Percentiles rank a stretch among this genome's conserved stretches.
phyloP scores from a whole-genome alignment of 2,113 vertebrate species.

The human (Homo sapiens) region DNA sequence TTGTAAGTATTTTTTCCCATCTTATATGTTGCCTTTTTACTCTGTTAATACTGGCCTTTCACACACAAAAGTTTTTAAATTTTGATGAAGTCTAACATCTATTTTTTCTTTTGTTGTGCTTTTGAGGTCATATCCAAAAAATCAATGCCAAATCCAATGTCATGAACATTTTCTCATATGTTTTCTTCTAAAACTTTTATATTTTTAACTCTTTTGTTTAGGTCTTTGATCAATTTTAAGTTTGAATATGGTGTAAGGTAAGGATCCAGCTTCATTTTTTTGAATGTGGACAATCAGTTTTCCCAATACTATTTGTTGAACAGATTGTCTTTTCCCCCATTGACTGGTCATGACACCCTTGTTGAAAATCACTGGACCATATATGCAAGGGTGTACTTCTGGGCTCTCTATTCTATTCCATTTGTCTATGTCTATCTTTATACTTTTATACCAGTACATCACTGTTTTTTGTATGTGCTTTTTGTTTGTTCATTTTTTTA shows the following conservation, averaged over 20 bases:
- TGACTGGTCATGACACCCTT: not conserved
- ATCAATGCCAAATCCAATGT: not conserved
- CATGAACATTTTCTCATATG: not conserved
- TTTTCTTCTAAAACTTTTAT: not conserved
- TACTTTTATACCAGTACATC: not conserved
- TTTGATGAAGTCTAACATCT: not conserved
- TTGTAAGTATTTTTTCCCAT: not conserved
- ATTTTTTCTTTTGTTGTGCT: not conserved
- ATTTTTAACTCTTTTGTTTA: not conserved
- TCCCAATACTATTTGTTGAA: not conserved
- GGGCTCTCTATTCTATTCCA: not conserved
- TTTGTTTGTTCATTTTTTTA: no score
- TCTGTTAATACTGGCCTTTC: not conserved
- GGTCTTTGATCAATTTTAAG: not conserved
- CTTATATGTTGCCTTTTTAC: not conserved
- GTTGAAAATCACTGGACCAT: not conserved
- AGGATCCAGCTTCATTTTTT: not conserved
- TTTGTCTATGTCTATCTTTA: not conserved
- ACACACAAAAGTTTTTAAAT: not conserved
- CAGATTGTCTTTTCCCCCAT: not conserved
- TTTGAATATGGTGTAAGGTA: not conserved
- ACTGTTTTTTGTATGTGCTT: no score
- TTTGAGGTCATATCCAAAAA: not conserved
- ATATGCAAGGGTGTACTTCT: not conserved
- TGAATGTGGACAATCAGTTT: not conserved